Conservation (phyloP, 2,113 vertebrate species). For the Tupaia tana region DNA sequence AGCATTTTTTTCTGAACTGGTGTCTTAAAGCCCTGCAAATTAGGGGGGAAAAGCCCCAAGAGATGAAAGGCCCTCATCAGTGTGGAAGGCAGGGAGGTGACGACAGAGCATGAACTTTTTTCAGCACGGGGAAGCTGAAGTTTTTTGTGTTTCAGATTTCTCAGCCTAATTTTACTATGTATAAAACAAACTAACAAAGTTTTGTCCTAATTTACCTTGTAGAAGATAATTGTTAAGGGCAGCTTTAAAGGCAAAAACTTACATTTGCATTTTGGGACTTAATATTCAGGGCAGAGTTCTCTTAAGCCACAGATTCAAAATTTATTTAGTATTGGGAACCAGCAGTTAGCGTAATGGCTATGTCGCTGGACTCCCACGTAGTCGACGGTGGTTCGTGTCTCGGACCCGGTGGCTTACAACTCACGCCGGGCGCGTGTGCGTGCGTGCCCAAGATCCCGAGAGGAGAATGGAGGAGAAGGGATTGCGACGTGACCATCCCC, state of each 20-base stretch:
- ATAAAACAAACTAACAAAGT: neutral
- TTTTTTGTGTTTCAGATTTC: conserved; percentile 36
- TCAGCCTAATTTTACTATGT: neutral
- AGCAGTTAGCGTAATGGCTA: no score
- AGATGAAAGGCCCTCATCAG: neutral
- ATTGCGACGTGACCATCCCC: no score
- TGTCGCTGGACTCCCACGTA: no score
- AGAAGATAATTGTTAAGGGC: neutral
- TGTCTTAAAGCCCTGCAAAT: conserved; percentile 10
- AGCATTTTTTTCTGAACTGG: neutral
- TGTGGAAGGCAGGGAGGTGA: neutral
- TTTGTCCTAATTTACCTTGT: conserved; percentile 43
- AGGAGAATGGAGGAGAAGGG: no score
- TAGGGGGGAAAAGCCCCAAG: neutral
- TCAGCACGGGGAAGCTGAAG: neutral
- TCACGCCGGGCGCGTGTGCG: no score
- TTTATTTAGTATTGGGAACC: no score
- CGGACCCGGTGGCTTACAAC: no score
- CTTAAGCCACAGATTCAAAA: neutral
- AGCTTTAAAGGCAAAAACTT: neutral
- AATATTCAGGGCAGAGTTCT: neutral
- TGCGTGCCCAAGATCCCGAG: no score
- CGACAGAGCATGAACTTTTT: neutral
- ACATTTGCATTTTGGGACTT: conserved; percentile 12
- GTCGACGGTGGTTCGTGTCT: no score